Evolutionary conservation across 2,888 invertebrate species (phyloP).

Genomic region (Erynnis tages): DNA sequence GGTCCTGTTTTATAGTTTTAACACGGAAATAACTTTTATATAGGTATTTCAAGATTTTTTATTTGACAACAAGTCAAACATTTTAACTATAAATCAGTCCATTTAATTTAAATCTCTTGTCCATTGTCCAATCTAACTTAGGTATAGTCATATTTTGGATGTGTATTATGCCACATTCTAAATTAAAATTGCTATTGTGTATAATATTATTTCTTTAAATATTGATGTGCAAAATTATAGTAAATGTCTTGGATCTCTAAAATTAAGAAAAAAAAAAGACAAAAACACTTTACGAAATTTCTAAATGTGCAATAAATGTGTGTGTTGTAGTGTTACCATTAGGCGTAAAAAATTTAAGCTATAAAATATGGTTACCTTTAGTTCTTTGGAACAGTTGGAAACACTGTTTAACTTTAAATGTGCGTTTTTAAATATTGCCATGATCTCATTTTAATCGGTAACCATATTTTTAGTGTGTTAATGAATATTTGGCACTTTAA

Average conservation of each 20-base stretch:
- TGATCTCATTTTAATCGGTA: slow-evolving; percentile 70
- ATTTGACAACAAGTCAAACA: slow-evolving; percentile 40
- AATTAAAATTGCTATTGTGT: slow-evolving; percentile 77
- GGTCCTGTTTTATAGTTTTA: slow-evolving; percentile 75
- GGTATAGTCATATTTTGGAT: slow-evolving; percentile 80
- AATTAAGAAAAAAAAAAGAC: slow-evolving; percentile 78
- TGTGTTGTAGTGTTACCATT: slow-evolving; percentile 82
- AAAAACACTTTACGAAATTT: slow-evolving; percentile 81
- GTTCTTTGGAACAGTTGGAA: slow-evolving; percentile 31
- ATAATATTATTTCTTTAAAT: slow-evolving; percentile 77
- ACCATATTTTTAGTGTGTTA: slow-evolving; percentile 65
- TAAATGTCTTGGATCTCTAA: slow-evolving; percentile 82
- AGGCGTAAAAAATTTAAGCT: slow-evolving; percentile 74
- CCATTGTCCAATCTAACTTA: slow-evolving; percentile 79
- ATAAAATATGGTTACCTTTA: slow-evolving; percentile 50
- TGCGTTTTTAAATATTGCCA: slow-evolving; percentile 44
- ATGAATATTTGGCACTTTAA: slow-evolving; percentile 80
- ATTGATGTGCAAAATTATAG: slow-evolving; percentile 81
- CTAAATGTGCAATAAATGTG: slow-evolving; percentile 83
- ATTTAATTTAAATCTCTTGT: slow-evolving; percentile 71
- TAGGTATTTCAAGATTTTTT: slow-evolving; percentile 60
- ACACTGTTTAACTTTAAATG: slow-evolving; percentile 36
- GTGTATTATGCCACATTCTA: slow-evolving; percentile 77
- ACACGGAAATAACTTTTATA: slow-evolving; percentile 61
- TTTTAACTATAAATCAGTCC: slow-evolving; percentile 58